These are phyloP conservation scores for Lithophane leautieri DNA, from an alignment of 2,888 invertebrate genomes.

Conservation along the genomic window DNA sequence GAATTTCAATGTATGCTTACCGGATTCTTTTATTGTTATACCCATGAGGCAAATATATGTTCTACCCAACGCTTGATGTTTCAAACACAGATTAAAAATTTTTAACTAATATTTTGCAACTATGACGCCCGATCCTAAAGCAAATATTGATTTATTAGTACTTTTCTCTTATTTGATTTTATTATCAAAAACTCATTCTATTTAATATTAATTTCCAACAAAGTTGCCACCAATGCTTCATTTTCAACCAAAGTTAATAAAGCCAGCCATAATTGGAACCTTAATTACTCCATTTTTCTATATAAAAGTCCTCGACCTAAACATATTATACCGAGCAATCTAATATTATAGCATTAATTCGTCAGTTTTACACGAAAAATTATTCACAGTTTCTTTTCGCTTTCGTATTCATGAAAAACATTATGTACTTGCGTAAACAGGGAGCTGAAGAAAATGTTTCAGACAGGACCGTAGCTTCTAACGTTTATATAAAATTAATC, in stretches of 20 bases:
- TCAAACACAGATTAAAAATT: neutral
- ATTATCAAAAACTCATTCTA: neutral
- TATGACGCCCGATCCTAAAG: neutral
- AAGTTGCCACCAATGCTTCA: neutral
- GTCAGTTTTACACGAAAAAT: slow-evolving; percentile 54
- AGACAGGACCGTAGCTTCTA: slow-evolving; percentile 17
- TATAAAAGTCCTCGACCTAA: slow-evolving; percentile 20
- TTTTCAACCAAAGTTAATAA: slow-evolving; percentile 2
- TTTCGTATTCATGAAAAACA: slow-evolving; percentile 66
- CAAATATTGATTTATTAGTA: neutral
- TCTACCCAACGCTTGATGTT: neutral
- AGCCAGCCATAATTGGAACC: slow-evolving; percentile 5
- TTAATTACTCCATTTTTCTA: slow-evolving; percentile 31
- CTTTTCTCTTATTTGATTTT: neutral
- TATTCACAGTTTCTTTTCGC: slow-evolving; percentile 53
- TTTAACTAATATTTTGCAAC: neutral
- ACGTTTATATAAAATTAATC: slow-evolving; percentile 57
- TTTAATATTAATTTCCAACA: neutral
- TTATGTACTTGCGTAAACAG: slow-evolving; percentile 50
- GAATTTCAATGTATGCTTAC: slow-evolving; percentile 5
- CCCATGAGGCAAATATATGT: neutral
- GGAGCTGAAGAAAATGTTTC: slow-evolving; percentile 33
- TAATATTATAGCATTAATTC: slow-evolving; percentile 55
- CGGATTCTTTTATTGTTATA: neutral
- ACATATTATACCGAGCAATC: slow-evolving; percentile 44